Base-by-base conservation (phyloP, 2,888 invertebrate genomes). In the Stramonita haemastoma region DNA sequence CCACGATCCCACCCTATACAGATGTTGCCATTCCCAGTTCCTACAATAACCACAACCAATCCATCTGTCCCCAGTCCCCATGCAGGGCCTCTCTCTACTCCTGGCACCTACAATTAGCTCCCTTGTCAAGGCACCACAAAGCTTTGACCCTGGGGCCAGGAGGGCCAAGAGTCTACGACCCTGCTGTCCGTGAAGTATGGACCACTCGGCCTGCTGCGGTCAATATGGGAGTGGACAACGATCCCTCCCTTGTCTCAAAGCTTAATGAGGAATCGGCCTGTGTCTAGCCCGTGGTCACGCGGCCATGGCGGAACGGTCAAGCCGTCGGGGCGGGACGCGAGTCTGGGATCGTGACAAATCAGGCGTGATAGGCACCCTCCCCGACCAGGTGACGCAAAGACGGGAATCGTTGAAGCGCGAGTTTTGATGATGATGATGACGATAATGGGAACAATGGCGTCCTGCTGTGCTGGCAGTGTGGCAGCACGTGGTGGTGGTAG, bases 131-230 rank as follows among this genome's bases (percentile, higher is more conserved):
- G 13, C 57, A 4, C 26, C 19, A 29, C n/a, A 85, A 60, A 60
- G 85, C 46, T 60, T 85, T 57, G 60, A 85, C 85, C 85, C 85
- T 29, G 17, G 60, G 85, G 85, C 85, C 60, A 57, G 29, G 29
- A 17, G 29, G 85, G 60, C 85, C 85, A 85, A 60, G 60, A 85
- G 85, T 85, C 85, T 57, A 5, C 60, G 60, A 85, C 85, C 85
- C 85, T 32, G 32, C 22, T 32, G 46, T 22, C 32, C 15, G 85
- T 85, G 85, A 29, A 32, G 46, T 60, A 60, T 60, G 85, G 84
- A 56, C 84, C 84, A 34, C 84, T 46, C 46, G 46, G 84, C 46
- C 84, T 26, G 56, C 56, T 84, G 84, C 22, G 46, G 26, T 32
- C 56, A 84, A 84, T 26, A 56, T 84, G 84, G 46, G 46, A 46